These are phyloP conservation scores for Sarcophilus harrisii DNA, from an alignment of 2,797 vertebrate species.

Conservation along the genomic window DNA sequence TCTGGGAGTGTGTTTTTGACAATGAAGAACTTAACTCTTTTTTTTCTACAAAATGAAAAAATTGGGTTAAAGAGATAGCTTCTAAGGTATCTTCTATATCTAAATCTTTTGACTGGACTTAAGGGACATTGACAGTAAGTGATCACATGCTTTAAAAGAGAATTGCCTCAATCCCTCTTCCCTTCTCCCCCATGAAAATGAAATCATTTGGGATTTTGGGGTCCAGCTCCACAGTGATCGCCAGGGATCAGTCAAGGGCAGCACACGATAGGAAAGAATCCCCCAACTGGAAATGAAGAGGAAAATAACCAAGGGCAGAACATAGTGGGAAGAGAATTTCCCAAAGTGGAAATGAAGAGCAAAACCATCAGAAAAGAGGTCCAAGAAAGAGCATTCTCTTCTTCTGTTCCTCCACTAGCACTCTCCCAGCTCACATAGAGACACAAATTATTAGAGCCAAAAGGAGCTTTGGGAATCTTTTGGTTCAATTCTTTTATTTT, in stretches of 20 bases:
- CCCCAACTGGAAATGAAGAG: not conserved
- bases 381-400: not conserved
- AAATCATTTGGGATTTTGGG: not conserved
- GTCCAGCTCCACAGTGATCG: not conserved
- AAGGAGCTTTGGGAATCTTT: not conserved
- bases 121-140: not conserved
- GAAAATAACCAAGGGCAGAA: not conserved
- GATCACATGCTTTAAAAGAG: not conserved
- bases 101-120: not conserved
- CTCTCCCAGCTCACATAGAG: not conserved
- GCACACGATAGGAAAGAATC: not conserved
- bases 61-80: not conserved
- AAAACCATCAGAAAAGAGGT: not conserved
- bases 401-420: not conserved
- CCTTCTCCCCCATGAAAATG: not conserved
- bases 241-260: not conserved
- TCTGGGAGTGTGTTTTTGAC: not conserved
- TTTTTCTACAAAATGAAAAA: not conserved
- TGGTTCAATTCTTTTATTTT: not conserved
- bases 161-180: not conserved
- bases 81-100: slow-evolving; percentile 10
- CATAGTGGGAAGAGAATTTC: not conserved
- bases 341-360: not conserved
- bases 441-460: not conserved
- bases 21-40: not conserved